Percentiles rank a stretch among this genome's conserved stretches.
Conservation (phyloP, 1,140 invertebrate genomes). For the Aethina tumida region DNA sequence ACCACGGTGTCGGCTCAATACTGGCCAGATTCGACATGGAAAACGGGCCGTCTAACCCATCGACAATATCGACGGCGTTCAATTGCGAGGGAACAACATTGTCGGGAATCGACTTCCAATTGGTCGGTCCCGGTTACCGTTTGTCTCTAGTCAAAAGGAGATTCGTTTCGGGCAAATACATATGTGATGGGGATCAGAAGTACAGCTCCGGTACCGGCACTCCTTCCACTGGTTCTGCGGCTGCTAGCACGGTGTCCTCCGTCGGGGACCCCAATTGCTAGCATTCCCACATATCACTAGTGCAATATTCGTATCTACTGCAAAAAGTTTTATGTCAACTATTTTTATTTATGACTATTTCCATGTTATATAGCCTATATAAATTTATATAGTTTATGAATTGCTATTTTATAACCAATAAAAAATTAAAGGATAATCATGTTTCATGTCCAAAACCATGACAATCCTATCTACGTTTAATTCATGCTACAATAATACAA, state of each 20-base stretch:
- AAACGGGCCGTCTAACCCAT: slow-evolving; percentile 68
- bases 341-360: slow-evolving; percentile 29
- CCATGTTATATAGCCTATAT: slow-evolving; percentile 27
- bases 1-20: slow-evolving; percentile 79
- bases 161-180: slow-evolving; percentile 88
- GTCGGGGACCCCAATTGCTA: slow-evolving; percentile 29
- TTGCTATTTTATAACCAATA: slow-evolving; percentile 30
- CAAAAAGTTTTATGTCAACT: slow-evolving; percentile 15
- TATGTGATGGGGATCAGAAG: slow-evolving; percentile 75
- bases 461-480: neutral
- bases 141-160: slow-evolving; percentile 87
- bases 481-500: neutral
- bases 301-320: slow-evolving; percentile 18
- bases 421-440: neutral
- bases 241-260: slow-evolving; percentile 22
- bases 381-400: slow-evolving; percentile 33
- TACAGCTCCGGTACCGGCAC: slow-evolving; percentile 28
- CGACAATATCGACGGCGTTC: slow-evolving; percentile 83
- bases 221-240: slow-evolving; percentile 21
- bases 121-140: slow-evolving; percentile 80
- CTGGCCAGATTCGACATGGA: slow-evolving; percentile 79
- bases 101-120: slow-evolving; percentile 87
- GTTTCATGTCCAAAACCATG: neutral
- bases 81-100: slow-evolving; percentile 90
- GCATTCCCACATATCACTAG: slow-evolving; percentile 29